These are phyloP conservation scores for Acanthosepion esculentum DNA, from an alignment of 2,888 invertebrate species.

Conservation along the genomic window DNA sequence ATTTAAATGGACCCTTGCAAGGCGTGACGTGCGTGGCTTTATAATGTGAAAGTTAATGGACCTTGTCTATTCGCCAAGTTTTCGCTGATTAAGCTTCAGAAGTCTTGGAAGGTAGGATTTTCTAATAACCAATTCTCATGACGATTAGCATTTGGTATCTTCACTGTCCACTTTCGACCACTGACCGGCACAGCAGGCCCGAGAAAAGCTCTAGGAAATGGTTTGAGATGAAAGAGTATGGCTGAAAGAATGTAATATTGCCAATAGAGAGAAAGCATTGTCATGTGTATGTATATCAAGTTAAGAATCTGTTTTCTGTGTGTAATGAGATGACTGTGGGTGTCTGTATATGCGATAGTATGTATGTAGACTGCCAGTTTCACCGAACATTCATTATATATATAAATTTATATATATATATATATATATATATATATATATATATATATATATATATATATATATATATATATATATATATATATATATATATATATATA, in stretches of 20 bases:
- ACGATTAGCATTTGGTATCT: neutral
- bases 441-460: no score
- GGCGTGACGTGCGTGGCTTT: neutral
- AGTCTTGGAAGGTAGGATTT: neutral
- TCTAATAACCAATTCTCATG: constrained; percentile 6
- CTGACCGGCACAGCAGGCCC: neutral
- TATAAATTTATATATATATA: neutral
- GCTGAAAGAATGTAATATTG: neutral
- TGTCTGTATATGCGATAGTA: neutral
- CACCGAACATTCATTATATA: neutral
- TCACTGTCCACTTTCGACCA: neutral
- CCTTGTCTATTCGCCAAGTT: constrained; percentile 16
- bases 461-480: no score
- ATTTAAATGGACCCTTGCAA: neutral
- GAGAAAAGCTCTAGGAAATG: neutral
- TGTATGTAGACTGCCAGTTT: neutral
- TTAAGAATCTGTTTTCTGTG: neutral
- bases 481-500: no score
- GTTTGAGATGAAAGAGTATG: neutral
- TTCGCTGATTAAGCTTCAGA: neutral
- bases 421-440: no score
- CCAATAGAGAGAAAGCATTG: neutral
- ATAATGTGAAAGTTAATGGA: constrained; percentile 17
- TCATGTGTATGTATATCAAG: neutral
- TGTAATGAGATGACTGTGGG: neutral